Evolutionary conservation across 2,888 invertebrate genomes (phyloP).

Genomic region (Pediacus dermestoides): DNA sequence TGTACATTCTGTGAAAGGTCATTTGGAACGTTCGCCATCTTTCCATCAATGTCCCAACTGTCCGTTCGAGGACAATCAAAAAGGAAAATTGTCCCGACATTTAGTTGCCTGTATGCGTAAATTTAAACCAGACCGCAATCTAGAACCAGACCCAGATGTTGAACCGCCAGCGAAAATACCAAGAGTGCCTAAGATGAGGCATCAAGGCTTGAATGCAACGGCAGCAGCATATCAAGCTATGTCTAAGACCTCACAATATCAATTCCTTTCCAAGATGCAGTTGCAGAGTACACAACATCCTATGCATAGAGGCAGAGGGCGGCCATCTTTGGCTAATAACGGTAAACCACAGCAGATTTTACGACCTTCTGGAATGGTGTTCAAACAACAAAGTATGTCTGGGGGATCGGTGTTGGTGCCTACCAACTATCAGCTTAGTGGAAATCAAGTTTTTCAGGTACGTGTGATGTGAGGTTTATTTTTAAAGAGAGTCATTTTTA

Average conservation of each 20-base stretch:
- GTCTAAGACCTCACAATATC: constrained; percentile 45
- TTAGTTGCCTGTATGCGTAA: constrained; percentile 83
- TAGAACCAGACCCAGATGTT: constrained; percentile 85
- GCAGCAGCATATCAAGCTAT: constrained; percentile 53
- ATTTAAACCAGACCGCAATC: constrained; percentile 82
- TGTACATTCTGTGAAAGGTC: constrained; percentile 79
- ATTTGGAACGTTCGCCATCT: constrained; percentile 78
- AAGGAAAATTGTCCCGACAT: constrained; percentile 85
- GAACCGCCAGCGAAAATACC: constrained; percentile 93
- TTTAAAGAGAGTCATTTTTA: not conserved
- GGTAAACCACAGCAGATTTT: constrained; percentile 34
- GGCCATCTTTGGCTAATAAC: constrained; percentile 38
- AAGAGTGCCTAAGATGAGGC: constrained; percentile 56
- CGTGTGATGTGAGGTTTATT: constrained; percentile 28
- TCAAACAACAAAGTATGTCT: constrained; percentile 60
- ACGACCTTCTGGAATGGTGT: constrained; percentile 59
- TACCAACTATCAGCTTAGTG: constrained; percentile 58
- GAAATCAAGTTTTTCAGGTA: constrained; percentile 64
- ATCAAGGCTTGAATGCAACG: constrained; percentile 43
- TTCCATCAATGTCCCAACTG: constrained; percentile 92
- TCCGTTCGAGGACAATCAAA: constrained; percentile 90
- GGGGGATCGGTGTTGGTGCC: constrained; percentile 57
- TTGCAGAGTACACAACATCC: constrained; percentile 28
- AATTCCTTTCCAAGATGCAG: constrained; percentile 36
- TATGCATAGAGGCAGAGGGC: constrained; percentile 44